Base-by-base conservation (phyloP, 2,888 invertebrate species). In the Cephalotes varians region DNA sequence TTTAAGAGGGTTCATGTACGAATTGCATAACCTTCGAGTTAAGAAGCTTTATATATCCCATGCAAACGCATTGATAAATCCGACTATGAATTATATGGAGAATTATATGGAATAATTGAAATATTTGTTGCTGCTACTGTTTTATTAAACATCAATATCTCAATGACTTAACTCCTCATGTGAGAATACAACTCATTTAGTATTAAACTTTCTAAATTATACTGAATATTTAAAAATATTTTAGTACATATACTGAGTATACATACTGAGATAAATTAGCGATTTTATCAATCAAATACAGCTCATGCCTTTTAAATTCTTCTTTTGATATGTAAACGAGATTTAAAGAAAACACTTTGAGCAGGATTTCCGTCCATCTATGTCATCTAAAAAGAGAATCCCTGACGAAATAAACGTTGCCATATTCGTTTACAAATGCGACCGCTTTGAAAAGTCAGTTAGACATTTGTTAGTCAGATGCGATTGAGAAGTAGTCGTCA, bases 401-500 rank as follows among this genome's bases (percentile, higher is more conserved):
- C 6, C 40, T 79, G 77, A 69, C 31, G 56, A 67, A 77, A 77
- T 44, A 3, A 77, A 69, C 28, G 34, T 79, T 69, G 44, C 31
- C 25, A 34, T 69, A 56, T 79, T 74, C 64, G 64, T 65, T 81
- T 74, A 56, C 65, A 81, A 64, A 65, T 81, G 60, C 15, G 74
- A 79, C 21, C 34, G 54, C 74, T 56, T 74, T 65, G 31, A 74
- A 74, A 44, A 56, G 56, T 76, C 71, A 21, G 64, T 72, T 74
- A 65, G 85, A 85, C 58, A 85, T 83, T 86, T 83, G 85, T 82
- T 85, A 86, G 81, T 85, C 85, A 86, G 81, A 86, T 47, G 51
- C 49, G 83, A 83, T 44, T 47, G 60, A 74, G 67, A 83, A 60
- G 60, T 56, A 47, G 40, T 47, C 58, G 72, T 71, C 62, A 76